Evolutionary conservation across 2,888 invertebrate genomes (phyloP).

Genomic region (Meliscaeva auricollis): DNA sequence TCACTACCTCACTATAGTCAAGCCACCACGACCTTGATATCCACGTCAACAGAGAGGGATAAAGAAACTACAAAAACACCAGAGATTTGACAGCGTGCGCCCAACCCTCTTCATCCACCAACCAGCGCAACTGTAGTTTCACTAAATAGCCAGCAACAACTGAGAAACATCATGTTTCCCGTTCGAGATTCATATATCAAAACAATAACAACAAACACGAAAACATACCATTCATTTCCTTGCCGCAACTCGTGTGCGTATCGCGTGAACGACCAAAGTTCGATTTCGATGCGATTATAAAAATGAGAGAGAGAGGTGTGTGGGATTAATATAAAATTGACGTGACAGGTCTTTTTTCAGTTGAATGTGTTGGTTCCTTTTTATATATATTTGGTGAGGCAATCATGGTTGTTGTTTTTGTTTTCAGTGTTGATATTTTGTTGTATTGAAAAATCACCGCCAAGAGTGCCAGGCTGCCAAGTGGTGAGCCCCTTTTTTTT

Average conservation of each 20-base stretch:
- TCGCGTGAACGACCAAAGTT: conserved; percentile 55
- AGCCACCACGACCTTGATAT: conserved; percentile 60
- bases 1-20: conserved; percentile 17
- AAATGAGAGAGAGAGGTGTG: conserved; percentile 10
- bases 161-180: conserved; percentile 23
- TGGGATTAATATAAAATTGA: neutral
- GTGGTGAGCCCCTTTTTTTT: conserved; percentile 70
- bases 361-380: conserved; percentile 5
- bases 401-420: conserved; percentile 10
- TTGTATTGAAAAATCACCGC: neutral
- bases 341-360: conserved; percentile 14
- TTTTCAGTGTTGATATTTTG: conserved; percentile 14
- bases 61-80: neutral
- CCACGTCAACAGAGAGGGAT: conserved; percentile 62
- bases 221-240: conserved; percentile 48
- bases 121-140: conserved; percentile 29
- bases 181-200: neutral
- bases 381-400: neutral
- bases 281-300: conserved; percentile 10
- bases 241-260: conserved; percentile 20
- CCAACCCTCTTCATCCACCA: conserved; percentile 19
- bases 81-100: neutral
- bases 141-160: conserved; percentile 14
- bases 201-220: conserved; percentile 37
- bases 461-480: neutral